Evolutionary conservation across 2,797 vertebrate species (phyloP).

Genomic region (Molossus molossus): DNA sequence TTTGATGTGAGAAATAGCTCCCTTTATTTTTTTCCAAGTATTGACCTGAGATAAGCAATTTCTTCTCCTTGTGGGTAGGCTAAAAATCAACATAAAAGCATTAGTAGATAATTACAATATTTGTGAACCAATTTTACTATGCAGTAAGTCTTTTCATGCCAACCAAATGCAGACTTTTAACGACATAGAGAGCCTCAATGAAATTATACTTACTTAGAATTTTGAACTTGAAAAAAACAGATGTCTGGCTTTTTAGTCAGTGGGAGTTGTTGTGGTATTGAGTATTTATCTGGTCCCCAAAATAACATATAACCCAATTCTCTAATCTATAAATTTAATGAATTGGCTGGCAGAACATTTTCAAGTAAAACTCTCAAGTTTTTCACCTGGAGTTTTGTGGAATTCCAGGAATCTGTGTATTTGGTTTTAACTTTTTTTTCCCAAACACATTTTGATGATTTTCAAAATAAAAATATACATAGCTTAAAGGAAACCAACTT

Average conservation of each 20-base stretch:
- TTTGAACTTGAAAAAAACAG: not conserved
- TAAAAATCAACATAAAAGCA: slow-evolving; percentile 60
- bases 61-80: not conserved
- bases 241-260: not conserved
- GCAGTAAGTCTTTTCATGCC: not conserved
- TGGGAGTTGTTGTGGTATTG: not conserved
- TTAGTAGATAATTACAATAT: not conserved
- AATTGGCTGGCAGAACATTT: not conserved
- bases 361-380: not conserved
- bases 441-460: slow-evolving; percentile 3
- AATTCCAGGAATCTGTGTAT: not conserved
- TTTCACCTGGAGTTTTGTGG: slow-evolving; percentile 14
- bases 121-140: slow-evolving; percentile 6
- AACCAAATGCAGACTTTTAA: slow-evolving; percentile 39
- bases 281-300: not conserved
- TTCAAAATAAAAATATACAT: slow-evolving; percentile 20
- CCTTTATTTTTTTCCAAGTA: not conserved
- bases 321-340: slow-evolving; percentile 30
- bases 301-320: not conserved
- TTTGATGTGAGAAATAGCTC: not conserved
- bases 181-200: not conserved
- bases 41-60: slow-evolving; percentile 14
- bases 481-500: not conserved
- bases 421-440: not conserved
- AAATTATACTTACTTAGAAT: slow-evolving; percentile 19